Base-by-base conservation (phyloP, 2,888 invertebrate genomes). In the Drosophila neotestacea region DNA sequence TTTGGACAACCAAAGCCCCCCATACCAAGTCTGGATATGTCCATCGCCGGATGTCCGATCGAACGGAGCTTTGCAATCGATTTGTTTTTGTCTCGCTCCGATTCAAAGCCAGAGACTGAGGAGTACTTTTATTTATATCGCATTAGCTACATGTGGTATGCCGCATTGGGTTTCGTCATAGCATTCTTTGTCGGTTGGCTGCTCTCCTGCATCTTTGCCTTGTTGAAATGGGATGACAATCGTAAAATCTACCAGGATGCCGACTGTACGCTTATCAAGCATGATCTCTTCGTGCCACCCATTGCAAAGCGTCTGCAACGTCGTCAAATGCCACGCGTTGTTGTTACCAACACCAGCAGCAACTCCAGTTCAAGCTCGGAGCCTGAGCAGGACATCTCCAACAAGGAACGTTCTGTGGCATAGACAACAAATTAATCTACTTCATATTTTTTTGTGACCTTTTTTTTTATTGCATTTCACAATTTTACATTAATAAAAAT, bases 1-100 rank as follows among this genome's bases (percentile, higher is more conserved):
- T 96, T 98, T 90, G 97, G 97, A 0, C 94, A 95, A 4, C 95
- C 97, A 0, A 95, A 95, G 78, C 96, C 96, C 0, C 91, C 93
- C 0, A 90, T 94, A 0, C 91, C 92, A 6, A 93, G 92, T 51
- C 89, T 96, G 44, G 94, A 95, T 0, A 93, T 95, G 44, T 93
- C 94, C 11, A 94, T 93, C 0, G 94, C 93, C 4, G 95, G 95
- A 38, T 96, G 96, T 67, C 79, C 90, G 9, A 22, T 62, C 4
- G 13, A 62, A 4, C 65, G 76, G 16, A 78, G 74, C 41, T 79
- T 82, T 28, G 66, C 73, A 11, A 55, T 32, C 0, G 85, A 88
- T 16, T 41, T 88, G 1, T 79, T 90, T 4, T 28, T 10, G 11
- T 3, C 27, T 0, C 27, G 10, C 3, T 1, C 10, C 6, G 44